Percentiles rank a stretch among this genome's conserved stretches.
phyloP scores from a whole-genome alignment of 1,140 invertebrate genomes.

The Goniozus legneri region DNA sequence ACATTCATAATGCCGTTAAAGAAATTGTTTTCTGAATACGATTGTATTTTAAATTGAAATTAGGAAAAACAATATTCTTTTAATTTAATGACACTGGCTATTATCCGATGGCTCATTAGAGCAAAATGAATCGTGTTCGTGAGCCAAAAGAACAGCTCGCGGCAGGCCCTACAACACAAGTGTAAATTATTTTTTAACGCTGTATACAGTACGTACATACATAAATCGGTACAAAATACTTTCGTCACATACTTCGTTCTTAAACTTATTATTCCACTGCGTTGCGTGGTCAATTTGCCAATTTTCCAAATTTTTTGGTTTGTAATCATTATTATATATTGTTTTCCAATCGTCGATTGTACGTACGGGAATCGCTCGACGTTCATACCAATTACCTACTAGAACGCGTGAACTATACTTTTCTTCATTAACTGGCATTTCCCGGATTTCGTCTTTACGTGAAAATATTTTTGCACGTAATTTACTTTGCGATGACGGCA shows the following conservation, averaged over 20 bases:
- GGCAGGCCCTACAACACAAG: no score
- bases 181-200: neutral
- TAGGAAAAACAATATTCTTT: no score
- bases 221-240: no score
- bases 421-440: slow-evolving; percentile 4
- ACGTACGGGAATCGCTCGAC: slow-evolving; percentile 2
- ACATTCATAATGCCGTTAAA: no score
- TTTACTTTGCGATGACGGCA: no score
- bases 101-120: no score
- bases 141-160: no score
- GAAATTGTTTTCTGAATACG: no score
- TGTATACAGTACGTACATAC: no score
- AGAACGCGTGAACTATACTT: slow-evolving; percentile 23
- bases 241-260: slow-evolving; percentile 12
- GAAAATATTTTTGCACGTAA: slow-evolving; percentile 13
- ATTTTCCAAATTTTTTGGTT: slow-evolving; percentile 4
- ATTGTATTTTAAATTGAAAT: no score
- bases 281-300: slow-evolving; percentile 6
- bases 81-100: no score
- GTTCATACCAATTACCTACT: slow-evolving; percentile 28
- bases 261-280: slow-evolving; percentile 20
- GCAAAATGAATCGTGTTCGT: no score
- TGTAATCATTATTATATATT: slow-evolving; percentile 19
- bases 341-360: slow-evolving; percentile 17
- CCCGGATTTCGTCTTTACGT: slow-evolving; percentile 6